phyloP scores from a whole-genome alignment of 92 coral and sea anemone species.

The Plumapathes pennacea region DNA sequence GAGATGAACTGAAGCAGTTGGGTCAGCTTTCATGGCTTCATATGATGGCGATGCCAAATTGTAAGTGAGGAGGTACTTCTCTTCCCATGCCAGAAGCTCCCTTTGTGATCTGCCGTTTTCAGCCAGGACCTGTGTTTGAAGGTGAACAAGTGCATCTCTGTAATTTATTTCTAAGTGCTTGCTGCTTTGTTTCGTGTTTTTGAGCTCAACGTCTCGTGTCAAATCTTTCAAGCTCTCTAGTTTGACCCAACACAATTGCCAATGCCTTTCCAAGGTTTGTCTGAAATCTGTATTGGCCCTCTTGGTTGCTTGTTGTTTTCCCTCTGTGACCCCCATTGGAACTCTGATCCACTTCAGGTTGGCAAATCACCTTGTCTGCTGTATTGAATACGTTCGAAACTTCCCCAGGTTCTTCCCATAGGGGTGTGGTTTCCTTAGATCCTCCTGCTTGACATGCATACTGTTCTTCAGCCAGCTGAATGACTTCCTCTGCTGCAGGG shows the following conservation, averaged over 20 bases:
- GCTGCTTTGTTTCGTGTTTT: too few relatives aligned
- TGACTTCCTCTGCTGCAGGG: conserved; percentile 7
- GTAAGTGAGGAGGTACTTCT: not conserved
- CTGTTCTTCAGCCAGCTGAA: conserved; percentile 5
- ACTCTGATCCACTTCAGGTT: too few relatives aligned
- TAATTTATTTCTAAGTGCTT: not conserved
- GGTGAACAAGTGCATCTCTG: not conserved
- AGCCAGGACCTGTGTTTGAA: not conserved
- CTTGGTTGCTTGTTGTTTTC: too few relatives aligned
- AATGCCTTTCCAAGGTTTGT: too few relatives aligned
- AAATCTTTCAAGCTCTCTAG: not conserved
- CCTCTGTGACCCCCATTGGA: not conserved
- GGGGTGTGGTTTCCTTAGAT: not conserved
- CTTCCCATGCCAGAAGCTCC: not conserved
- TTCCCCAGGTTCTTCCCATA: too few relatives aligned
- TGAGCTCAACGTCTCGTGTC: not conserved
- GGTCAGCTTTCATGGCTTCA: not conserved
- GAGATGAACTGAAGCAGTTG: not conserved
- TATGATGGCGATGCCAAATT: not conserved
- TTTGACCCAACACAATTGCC: not conserved
- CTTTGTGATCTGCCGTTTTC: not conserved
- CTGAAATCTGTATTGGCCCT: too few relatives aligned
- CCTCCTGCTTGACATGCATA: not conserved
- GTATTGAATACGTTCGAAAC: too few relatives aligned
- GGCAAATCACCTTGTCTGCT: too few relatives aligned